Percentiles rank a stretch among this genome's conserved stretches.
These are phyloP conservation scores for Diadumene lineata DNA, from an alignment of 92 coral and sea anemone genomes.

Conservation along the genomic window DNA sequence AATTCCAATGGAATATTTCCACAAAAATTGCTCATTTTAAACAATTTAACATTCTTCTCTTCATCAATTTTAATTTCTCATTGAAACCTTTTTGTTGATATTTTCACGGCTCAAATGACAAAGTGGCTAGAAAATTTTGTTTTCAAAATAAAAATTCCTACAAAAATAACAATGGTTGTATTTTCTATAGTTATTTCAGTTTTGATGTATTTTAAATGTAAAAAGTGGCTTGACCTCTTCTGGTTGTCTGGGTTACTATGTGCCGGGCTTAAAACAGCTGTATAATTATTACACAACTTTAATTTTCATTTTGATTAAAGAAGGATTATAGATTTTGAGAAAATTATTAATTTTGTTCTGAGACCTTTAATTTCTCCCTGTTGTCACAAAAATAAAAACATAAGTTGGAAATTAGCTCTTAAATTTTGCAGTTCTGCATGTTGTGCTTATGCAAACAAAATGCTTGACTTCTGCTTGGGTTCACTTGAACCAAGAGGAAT, in stretches of 20 bases:
- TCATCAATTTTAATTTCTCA: background rate
- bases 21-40: background rate
- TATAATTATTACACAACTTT: background rate
- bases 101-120: background rate
- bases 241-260: background rate
- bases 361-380: no score
- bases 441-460: no score
- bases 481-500: no score
- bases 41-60: background rate
- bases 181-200: background rate
- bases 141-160: background rate
- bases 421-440: no score
- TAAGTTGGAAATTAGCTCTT: no score
- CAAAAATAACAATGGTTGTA: background rate
- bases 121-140: background rate
- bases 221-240: background rate
- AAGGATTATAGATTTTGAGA: no score
- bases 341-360: no score
- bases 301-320: no score
- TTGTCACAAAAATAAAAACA: no score
- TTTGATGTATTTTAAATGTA: background rate
- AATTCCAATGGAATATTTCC: no score
- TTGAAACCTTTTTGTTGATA: background rate
- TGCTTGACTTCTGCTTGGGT: no score
- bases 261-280: conserved; percentile 1